A percentile compares a stretch with the other conserved stretches of the same genome.
These are phyloP conservation scores for Diorhabda elongata DNA, from an alignment of 1,140 invertebrate genomes.

Conservation along the genomic window DNA sequence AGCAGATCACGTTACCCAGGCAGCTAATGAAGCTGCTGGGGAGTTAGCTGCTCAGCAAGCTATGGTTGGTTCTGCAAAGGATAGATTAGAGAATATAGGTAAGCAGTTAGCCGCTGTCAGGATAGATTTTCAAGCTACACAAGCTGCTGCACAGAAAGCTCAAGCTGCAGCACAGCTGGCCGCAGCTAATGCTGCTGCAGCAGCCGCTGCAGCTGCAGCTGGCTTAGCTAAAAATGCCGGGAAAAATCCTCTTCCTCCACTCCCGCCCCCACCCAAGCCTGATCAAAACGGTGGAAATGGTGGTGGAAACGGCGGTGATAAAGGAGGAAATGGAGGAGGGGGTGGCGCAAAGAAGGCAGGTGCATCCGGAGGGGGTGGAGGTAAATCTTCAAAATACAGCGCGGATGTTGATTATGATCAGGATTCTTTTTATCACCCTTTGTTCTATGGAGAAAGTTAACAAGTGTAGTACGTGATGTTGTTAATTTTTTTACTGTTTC, in stretches of 20 bases:
- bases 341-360: constrained; percentile 20
- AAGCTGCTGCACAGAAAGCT: constrained; percentile 61
- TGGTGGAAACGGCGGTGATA: constrained; percentile 10
- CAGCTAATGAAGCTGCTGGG: constrained; percentile 61
- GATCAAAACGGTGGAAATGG: constrained; percentile 17
- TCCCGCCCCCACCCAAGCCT: constrained; percentile 18
- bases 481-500: constrained; percentile 24
- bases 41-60: constrained; percentile 66
- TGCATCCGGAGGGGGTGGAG: constrained; percentile 21
- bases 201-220: constrained; percentile 52
- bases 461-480: constrained; percentile 12
- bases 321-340: constrained; percentile 16
- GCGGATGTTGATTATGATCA: constrained; percentile 19
- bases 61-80: constrained; percentile 65
- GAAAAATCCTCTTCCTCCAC: constrained; percentile 27
- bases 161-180: constrained; percentile 51
- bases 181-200: constrained; percentile 53
- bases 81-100: constrained; percentile 55
- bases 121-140: constrained; percentile 65
- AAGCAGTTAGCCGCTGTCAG: constrained; percentile 61
- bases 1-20: constrained; percentile 60
- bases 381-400: constrained; percentile 18
- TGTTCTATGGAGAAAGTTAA: constrained; percentile 25
- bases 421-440: constrained; percentile 27
- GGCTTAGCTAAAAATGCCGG: constrained; percentile 34